These are phyloP conservation scores for Agonopterix arenella DNA, from an alignment of 2,888 invertebrate species.

Conservation along the genomic window DNA sequence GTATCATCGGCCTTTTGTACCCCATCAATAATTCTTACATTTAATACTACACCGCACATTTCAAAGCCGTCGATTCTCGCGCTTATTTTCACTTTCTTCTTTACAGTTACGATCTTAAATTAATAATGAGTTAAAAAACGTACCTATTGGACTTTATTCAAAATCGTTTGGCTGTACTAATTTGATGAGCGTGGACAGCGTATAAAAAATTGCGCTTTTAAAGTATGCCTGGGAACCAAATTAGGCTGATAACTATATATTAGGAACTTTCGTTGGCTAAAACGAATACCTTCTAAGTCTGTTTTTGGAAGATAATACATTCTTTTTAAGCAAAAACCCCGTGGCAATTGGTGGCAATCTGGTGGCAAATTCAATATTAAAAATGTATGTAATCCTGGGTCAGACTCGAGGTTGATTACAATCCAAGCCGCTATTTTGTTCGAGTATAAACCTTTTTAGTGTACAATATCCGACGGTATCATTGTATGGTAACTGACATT, in stretches of 20 bases:
- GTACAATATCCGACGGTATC: not conserved
- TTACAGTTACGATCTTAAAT: constrained; percentile 17
- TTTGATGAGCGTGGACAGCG: constrained; percentile 5
- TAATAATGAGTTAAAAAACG: constrained; percentile 12
- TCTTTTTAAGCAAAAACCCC: too few species aligned
- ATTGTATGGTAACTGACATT: not conserved
- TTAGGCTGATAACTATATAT: too few species aligned
- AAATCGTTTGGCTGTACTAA: constrained; percentile 7
- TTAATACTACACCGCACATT: constrained; percentile 1
- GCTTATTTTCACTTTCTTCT: constrained; percentile 16
- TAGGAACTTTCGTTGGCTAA: too few species aligned
- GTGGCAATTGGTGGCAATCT: too few species aligned
- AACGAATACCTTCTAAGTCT: too few species aligned
- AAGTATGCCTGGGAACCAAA: constrained; percentile 3
- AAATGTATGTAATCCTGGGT: too few species aligned
- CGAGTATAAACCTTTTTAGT: too few species aligned
- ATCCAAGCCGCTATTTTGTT: too few species aligned
- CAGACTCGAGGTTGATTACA: too few species aligned
- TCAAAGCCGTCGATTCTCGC: constrained; percentile 16
- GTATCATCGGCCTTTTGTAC: constrained; percentile 7
- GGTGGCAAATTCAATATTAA: too few species aligned
- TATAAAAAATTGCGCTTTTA: constrained; percentile 5
- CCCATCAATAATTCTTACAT: not conserved
- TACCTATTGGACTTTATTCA: constrained; percentile 9
- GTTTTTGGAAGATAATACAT: too few species aligned